Conservation (phyloP, 2,888 invertebrate species). For the Ametastegia equiseti region DNA sequence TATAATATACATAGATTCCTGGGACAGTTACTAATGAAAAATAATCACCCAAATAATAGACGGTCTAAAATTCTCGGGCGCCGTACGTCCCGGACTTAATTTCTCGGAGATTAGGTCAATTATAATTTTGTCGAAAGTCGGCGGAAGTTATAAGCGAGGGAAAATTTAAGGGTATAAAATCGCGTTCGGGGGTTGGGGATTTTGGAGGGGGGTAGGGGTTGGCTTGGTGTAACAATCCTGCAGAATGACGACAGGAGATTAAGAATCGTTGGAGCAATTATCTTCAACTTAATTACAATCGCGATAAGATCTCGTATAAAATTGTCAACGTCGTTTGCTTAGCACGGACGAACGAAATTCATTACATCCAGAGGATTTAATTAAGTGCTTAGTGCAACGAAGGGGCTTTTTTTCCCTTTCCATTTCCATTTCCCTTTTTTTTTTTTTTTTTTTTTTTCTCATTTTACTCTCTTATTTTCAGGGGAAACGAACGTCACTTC, state of each 20-base stretch:
- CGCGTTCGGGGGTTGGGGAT: neutral
- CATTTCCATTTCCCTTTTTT: too few species aligned
- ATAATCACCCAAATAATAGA: neutral
- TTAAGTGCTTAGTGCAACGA: slow-evolving; percentile 24
- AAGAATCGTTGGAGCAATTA: slow-evolving; percentile 46
- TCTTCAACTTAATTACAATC: slow-evolving; percentile 38
- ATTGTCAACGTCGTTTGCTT: slow-evolving; percentile 37
- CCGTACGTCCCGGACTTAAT: neutral
- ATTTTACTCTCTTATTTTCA: neutral
- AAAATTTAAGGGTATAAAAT: neutral
- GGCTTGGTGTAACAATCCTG: slow-evolving; percentile 48
- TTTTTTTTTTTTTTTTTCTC: neutral
- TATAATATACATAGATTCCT: neutral
- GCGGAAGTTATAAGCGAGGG: slow-evolving; percentile 1
- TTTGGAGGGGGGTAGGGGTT: slow-evolving; percentile 3
- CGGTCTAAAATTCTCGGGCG: neutral
- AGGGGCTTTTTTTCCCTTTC: neutral
- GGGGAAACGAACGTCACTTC: neutral
- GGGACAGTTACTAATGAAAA: neutral
- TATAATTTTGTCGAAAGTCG: slow-evolving; percentile 3
- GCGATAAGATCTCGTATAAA: slow-evolving; percentile 32
- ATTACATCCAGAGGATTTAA: slow-evolving; percentile 28
- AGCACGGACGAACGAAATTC: slow-evolving; percentile 26
- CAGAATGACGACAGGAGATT: slow-evolving; percentile 44
- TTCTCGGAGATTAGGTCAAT: slow-evolving; percentile 13